phyloP scores from a whole-genome alignment of 35 echinoderm and acorn worm species.

The Ptychodera flava region DNA sequence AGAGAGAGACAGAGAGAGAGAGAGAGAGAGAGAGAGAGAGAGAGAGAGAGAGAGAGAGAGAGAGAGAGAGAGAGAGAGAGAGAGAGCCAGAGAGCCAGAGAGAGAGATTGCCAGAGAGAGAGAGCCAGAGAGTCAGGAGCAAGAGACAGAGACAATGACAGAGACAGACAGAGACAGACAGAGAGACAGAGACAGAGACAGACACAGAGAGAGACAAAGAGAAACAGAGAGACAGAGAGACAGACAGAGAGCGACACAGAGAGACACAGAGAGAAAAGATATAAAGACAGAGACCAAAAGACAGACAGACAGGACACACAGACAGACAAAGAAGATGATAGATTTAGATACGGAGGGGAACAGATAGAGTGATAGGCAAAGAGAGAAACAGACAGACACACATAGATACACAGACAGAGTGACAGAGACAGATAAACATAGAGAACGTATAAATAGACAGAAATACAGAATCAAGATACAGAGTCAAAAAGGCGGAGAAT shows the following conservation, averaged over 20 bases:
- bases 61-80: not conserved
- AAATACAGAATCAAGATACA: not conserved
- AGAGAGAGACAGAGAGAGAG: not conserved
- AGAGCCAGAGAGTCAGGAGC: not conserved
- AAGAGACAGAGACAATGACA: not conserved
- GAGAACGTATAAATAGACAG: not conserved
- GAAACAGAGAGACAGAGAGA: slow-evolving; percentile 2
- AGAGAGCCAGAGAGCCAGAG: not conserved
- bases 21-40: not conserved
- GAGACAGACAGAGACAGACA: not conserved
- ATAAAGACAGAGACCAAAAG: too few relatives aligned
- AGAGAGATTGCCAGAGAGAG: not conserved
- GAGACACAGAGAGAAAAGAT: not conserved
- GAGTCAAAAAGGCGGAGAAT: not conserved
- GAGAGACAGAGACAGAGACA: not conserved
- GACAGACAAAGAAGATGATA: too few relatives aligned
- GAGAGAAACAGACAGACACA: too few relatives aligned
- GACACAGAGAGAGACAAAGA: too few relatives aligned
- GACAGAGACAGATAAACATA: slow-evolving; percentile 4
- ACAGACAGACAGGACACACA: too few relatives aligned
- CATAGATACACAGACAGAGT: too few relatives aligned
- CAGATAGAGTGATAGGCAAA: too few relatives aligned
- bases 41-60: not conserved
- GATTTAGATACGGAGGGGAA: too few relatives aligned
- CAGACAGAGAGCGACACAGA: not conserved